Conservation (phyloP, 2,888 invertebrate genomes). For the Piscicola geometra region DNA sequence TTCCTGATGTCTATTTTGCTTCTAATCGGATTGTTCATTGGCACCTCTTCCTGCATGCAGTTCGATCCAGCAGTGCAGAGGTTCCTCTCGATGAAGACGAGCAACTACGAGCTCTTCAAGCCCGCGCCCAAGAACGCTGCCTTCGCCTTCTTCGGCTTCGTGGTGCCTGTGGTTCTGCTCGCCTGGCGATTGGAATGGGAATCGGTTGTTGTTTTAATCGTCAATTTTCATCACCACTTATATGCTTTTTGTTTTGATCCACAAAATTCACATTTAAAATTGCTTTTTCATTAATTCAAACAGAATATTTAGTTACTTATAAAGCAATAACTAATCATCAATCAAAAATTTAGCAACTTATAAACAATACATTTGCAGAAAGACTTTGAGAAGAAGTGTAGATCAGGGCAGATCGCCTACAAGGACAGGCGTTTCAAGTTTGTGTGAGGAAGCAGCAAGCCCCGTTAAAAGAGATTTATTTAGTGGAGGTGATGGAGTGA, state of each 20-base stretch:
- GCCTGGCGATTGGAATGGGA: conserved; percentile 34
- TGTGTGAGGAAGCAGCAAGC: conserved; percentile 41
- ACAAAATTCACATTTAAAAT: background rate
- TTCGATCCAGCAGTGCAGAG: conserved; percentile 75
- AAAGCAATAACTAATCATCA: background rate
- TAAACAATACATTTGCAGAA: no score
- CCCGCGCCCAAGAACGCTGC: conserved; percentile 63
- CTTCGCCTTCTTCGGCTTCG: conserved; percentile 56
- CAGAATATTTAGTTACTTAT: background rate
- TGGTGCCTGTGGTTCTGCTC: conserved; percentile 44
- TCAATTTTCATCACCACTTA: no score
- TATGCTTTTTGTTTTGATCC: background rate
- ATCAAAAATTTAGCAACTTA: no score
- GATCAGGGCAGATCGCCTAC: conserved; percentile 46
- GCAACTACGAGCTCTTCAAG: conserved; percentile 65
- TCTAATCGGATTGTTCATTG: no score
- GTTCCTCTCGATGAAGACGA: conserved; percentile 68
- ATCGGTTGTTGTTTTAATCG: no score
- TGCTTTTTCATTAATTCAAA: background rate
- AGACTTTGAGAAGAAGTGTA: conserved; percentile 41
- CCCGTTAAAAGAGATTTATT: no score
- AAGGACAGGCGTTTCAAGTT: conserved; percentile 46
- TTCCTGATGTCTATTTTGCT: no score
- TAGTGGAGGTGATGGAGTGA: no score
- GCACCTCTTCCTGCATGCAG: conserved; percentile 62